A percentile compares a stretch with the other conserved stretches of the same genome.
phyloP scores from a whole-genome alignment of 2,888 invertebrate genomes.

The Tolmerus cingulatus region DNA sequence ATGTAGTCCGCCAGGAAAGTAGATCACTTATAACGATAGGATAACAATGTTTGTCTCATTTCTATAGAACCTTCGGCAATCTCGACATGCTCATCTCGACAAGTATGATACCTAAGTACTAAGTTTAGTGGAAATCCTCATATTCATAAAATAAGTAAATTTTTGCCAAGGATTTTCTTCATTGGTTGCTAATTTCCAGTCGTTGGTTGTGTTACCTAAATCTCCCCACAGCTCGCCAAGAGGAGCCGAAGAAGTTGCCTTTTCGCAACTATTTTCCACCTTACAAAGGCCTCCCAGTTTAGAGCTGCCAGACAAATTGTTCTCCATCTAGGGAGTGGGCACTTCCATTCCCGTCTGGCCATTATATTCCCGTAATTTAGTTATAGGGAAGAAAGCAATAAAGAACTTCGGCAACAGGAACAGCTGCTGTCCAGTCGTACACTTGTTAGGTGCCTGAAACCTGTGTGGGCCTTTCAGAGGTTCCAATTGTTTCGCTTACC shows the following conservation, averaged over 20 bases:
- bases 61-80: background rate
- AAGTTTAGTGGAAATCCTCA: background rate
- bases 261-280: background rate
- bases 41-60: background rate
- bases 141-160: background rate
- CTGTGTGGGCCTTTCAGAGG: slow-evolving; percentile 33
- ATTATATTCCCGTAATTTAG: slow-evolving; percentile 37
- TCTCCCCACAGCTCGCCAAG: background rate
- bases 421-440: background rate
- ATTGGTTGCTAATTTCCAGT: background rate
- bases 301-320: slow-evolving; percentile 21
- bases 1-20: background rate
- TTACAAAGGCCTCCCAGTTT: background rate
- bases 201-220: background rate
- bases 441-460: slow-evolving; percentile 25
- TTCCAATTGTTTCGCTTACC: background rate
- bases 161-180: background rate
- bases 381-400: slow-evolving; percentile 39
- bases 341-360: slow-evolving; percentile 15
- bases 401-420: slow-evolving; percentile 26
- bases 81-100: background rate
- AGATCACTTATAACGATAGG: background rate
- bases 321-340: slow-evolving; percentile 11
- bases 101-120: background rate
- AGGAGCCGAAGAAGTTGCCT: background rate